A percentile compares a stretch with the other conserved stretches of the same genome.
These are phyloP conservation scores for Chaenocephalus aceratus DNA, from an alignment of 2,113 vertebrate genomes.

Conservation along the genomic window DNA sequence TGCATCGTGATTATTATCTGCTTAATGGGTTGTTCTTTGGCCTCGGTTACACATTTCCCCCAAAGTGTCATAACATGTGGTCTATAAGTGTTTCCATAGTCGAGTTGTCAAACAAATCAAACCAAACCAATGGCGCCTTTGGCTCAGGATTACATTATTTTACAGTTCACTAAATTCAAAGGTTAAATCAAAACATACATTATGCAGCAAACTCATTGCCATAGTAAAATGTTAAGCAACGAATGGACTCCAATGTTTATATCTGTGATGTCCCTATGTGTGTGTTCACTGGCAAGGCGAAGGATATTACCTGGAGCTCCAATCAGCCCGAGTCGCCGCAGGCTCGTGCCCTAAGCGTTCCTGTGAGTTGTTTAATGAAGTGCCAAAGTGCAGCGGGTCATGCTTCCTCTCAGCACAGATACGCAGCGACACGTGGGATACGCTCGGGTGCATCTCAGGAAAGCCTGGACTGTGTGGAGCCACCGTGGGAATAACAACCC, in stretches of 20 bases:
- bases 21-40: too few species aligned
- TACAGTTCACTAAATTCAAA: too few species aligned
- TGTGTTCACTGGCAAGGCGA: conserved; percentile 13
- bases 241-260: not conserved
- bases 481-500: conserved; percentile 47
- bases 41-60: too few species aligned
- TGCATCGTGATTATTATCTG: too few species aligned
- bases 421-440: conserved; percentile 72
- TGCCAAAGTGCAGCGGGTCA: conserved; percentile 67
- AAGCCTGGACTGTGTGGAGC: conserved; percentile 72
- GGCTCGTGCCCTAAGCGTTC: conserved; percentile 39
- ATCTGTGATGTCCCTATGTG: not conserved
- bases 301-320: not conserved
- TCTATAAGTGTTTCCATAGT: too few species aligned
- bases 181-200: too few species aligned
- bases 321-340: conserved; percentile 34
- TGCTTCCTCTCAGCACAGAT: conserved; percentile 79
- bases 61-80: too few species aligned
- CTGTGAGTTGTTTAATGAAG: conserved; percentile 69
- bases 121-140: too few species aligned
- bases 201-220: too few species aligned
- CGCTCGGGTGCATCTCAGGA: conserved; percentile 81
- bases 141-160: too few species aligned
- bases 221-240: too few species aligned
- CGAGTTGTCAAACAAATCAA: too few species aligned